These are phyloP conservation scores for Paedocypris sp. DNA, from an alignment of 2,113 vertebrate species.

Conservation along the genomic window DNA sequence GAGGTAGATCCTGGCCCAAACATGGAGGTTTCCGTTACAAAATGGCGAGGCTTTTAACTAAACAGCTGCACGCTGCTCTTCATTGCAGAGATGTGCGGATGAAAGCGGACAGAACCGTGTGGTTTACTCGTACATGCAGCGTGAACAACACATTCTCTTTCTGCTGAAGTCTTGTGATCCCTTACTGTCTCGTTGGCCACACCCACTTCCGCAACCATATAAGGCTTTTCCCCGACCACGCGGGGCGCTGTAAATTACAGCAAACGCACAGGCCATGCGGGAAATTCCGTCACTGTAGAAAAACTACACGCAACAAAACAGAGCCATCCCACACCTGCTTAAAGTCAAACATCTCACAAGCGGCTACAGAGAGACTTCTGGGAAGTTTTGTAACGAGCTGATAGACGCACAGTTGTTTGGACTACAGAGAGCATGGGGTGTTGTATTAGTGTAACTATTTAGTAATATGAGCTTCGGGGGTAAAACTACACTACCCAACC, in stretches of 20 bases:
- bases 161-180: conserved; percentile 59
- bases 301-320: background rate
- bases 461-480: background rate
- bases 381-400: background rate
- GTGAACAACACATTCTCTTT: conserved; percentile 40
- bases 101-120: conserved; percentile 11
- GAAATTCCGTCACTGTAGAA: conserved; percentile 64
- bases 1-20: conserved; percentile 26
- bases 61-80: conserved; percentile 46
- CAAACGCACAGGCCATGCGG: conserved; percentile 54
- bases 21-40: conserved; percentile 32
- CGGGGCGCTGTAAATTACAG: conserved; percentile 53
- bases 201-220: conserved; percentile 63
- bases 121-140: conserved; percentile 12
- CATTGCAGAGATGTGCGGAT: conserved; percentile 40
- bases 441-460: background rate
- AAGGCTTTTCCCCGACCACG: conserved; percentile 52
- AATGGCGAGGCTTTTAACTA: background rate
- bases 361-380: background rate
- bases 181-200: conserved; percentile 43
- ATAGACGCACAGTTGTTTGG: background rate
- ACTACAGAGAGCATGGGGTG: background rate
- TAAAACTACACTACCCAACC: background rate
- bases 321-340: background rate
- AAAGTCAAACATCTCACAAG: background rate